These are phyloP conservation scores for Nesogale talazaci DNA, from an alignment of 2,113 vertebrate genomes.

Conservation along the genomic window DNA sequence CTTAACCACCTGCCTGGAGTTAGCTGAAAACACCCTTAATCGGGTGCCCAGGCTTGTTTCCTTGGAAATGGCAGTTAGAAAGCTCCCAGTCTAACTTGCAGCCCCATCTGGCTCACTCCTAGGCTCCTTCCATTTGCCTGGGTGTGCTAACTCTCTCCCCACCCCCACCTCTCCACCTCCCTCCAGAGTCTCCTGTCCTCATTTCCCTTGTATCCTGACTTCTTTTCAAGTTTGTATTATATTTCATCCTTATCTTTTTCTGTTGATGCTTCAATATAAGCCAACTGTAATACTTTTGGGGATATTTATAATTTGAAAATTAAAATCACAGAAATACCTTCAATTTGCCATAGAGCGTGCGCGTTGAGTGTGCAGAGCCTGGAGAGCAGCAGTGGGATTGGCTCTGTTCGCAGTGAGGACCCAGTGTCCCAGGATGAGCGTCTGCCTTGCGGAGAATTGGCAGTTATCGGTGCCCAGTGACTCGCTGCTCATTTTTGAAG, in stretches of 20 bases:
- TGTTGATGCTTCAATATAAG: background rate
- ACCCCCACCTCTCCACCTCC: too few species aligned
- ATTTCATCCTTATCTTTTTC: background rate
- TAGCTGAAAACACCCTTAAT: background rate
- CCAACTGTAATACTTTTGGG: background rate
- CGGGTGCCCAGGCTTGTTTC: background rate
- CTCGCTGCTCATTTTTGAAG: constrained; percentile 21
- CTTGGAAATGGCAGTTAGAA: background rate
- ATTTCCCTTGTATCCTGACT: background rate
- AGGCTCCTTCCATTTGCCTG: background rate
- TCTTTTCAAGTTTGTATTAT: background rate
- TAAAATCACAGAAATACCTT: background rate
- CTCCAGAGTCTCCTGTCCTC: background rate
- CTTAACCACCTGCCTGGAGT: background rate
- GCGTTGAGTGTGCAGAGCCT: background rate
- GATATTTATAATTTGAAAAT: constrained; percentile 39
- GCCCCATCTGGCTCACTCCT: background rate
- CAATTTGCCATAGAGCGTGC: background rate
- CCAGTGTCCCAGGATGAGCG: background rate
- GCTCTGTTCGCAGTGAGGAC: background rate
- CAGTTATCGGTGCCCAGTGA: constrained; percentile 42
- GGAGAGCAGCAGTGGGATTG: background rate
- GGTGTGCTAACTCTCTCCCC: background rate
- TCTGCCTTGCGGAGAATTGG: constrained; percentile 19
- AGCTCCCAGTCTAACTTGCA: background rate